Evolutionary conservation across 1,140 invertebrate genomes (phyloP).

Genomic region (Ceratosolen fusciceps): DNA sequence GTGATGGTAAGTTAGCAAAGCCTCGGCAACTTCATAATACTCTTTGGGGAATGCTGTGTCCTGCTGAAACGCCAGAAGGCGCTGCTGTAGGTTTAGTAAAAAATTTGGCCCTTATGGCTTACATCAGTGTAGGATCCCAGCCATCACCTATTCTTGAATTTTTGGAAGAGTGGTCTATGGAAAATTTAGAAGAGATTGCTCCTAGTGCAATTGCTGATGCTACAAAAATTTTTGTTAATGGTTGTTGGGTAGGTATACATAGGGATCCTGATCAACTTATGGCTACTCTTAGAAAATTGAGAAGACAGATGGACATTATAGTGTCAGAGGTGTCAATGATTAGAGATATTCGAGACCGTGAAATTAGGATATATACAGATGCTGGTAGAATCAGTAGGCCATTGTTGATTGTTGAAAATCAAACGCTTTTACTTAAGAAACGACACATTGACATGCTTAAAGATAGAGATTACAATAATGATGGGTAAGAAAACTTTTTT

Average conservation of each 20-base stretch:
- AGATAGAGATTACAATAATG: constrained; percentile 50
- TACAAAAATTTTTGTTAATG: constrained; percentile 59
- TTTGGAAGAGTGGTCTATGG: constrained; percentile 62
- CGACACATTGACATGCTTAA: constrained; percentile 55
- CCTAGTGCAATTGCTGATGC: constrained; percentile 56
- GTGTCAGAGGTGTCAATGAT: constrained; percentile 60
- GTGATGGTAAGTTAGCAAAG: constrained; percentile 59
- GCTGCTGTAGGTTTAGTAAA: constrained; percentile 59
- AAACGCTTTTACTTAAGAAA: constrained; percentile 54
- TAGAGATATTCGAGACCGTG: constrained; percentile 57
- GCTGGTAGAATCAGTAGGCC: constrained; percentile 60
- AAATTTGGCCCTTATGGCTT: constrained; percentile 59
- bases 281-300: constrained; percentile 56
- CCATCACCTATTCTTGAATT: constrained; percentile 59
- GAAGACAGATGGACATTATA: constrained; percentile 59
- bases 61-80: constrained; percentile 58
- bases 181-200: constrained; percentile 58
- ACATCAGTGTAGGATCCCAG: constrained; percentile 58
- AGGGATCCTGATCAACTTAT: constrained; percentile 59
- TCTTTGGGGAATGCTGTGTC: constrained; percentile 60
- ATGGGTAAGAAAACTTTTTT: constrained; percentile 48
- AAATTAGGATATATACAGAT: constrained; percentile 60
- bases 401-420: constrained; percentile 56
- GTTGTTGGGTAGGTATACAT: constrained; percentile 60
- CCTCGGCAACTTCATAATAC: constrained; percentile 60